Evolutionary conservation across 2,113 vertebrate species (phyloP).

Genomic region (Triplophysa siluroides): DNA sequence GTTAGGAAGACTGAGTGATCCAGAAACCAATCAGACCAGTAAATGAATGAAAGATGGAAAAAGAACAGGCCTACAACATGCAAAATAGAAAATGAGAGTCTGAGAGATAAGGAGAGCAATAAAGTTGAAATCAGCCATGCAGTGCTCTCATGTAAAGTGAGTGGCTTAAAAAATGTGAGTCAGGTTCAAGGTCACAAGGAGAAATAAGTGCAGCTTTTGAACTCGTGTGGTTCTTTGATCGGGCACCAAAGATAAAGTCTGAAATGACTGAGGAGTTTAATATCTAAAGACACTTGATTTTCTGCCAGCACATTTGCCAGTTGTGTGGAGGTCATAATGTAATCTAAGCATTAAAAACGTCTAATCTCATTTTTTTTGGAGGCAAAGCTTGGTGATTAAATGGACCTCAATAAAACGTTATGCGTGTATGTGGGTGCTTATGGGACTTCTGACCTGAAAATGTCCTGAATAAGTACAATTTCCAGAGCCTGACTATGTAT

Average conservation of each 20-base stretch:
- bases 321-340: not conserved
- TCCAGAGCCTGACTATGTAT: not conserved
- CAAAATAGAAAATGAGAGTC: not conserved
- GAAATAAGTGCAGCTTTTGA: slow-evolving; percentile 6
- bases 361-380: not conserved
- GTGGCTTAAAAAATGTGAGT: not conserved
- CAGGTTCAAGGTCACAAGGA: not conserved
- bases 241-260: not conserved
- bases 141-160: not conserved
- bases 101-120: not conserved
- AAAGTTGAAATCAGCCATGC: not conserved
- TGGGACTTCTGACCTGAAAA: too few relatives aligned
- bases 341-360: not conserved
- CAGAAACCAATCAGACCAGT: too few relatives aligned
- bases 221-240: slow-evolving; percentile 15
- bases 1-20: not conserved
- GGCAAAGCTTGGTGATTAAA: not conserved
- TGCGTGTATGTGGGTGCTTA: not conserved
- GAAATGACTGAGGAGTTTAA: not conserved
- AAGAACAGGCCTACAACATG: not conserved
- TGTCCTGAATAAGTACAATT: not conserved
- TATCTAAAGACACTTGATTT: not conserved
- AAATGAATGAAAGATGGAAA: not conserved
- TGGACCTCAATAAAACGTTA: not conserved
- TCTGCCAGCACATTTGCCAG: not conserved